Evolutionary conservation across 2,113 vertebrate species (phyloP), one percentile per base, ranked within the genome.

Genomic region (Myodes glareolus): DNA sequence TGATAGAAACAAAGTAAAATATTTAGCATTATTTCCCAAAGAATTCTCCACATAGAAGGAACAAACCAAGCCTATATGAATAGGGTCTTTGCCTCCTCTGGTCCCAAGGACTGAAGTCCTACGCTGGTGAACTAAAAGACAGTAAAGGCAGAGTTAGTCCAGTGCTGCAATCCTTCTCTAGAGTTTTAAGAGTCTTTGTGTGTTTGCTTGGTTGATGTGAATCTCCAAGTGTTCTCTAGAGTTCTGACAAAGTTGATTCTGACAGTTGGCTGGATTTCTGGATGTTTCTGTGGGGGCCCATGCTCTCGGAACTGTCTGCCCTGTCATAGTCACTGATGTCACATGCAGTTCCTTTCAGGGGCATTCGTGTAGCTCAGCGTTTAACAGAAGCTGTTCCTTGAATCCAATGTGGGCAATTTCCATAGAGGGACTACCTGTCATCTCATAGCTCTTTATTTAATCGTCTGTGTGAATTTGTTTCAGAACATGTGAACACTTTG

Each of bases 211-310:
- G 29, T 95, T 86, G 31, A 45, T 87, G 1, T 86, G 77, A 96
- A 82, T 27, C 42, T 80, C 55, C 9, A 27, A 82, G 3, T 88
- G 21, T 94, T 88, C 76, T 63, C 36, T 29, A 95, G 84, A 91
- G 36, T 96, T 90, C 70, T 81, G 55, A 63, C 55, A 42, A 81
- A 65, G 80, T 65, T n/a, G 58, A 45, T 78, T 88, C 9, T 90
- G 55, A 88, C 16, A 75, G 7, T 85, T 84, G 92, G 52, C 68
- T 84, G 87, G 52, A 78, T 91, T 94, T 94, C 33, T 89, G 85
- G 36, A 63, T 92, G 39, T 61, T 81, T 92, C 33, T 92, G 12
- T 75, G 5, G 72, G 17, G 17, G 4, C 12, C 45, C 29, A 47
- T 58, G 21, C 45, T 78, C 50, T 82, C 52, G 6, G 81, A 82